Evolutionary conservation across 2,113 vertebrate genomes (phyloP), one percentile per base, ranked within the genome.

Genomic region (Chloropsis hardwickii): DNA sequence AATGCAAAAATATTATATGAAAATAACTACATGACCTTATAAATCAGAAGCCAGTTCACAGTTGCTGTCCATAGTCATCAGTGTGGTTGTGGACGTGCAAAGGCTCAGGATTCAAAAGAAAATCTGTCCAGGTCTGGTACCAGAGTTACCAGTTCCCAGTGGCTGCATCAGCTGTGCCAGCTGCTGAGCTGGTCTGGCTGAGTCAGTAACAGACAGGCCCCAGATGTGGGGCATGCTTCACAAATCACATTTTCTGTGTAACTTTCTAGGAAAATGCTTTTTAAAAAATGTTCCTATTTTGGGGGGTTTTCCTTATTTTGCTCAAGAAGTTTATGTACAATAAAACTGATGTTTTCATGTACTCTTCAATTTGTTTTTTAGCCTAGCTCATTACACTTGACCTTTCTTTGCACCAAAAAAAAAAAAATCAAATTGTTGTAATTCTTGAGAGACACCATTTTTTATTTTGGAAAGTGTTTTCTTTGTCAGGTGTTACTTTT

Each of bases 71-170:
- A 0, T 4, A 39, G 62, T 18, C 57, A 11, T 44, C 64, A 33
- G 1, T 35, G 82, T 50, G 35, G 42, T 18, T 33, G n/a, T n/a
- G 29, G 48, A 5, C 33, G 42, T 64, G 58, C 29, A 64, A 51
- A 42, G 73, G n/a, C n/a, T 54, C 17, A 65, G 54, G 4, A 57
- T 50, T 27, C 33, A 21, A 10, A 40, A 45, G 11, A 7, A 33
- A 17, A 74, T 0, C 4, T 44, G 6, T 12, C 3, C 31, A 56
- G 48, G 11, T 45, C 5, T 35, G 31, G 25, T 8, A 0, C 3
- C 78, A 67, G 50, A 48, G 67, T 28, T 20, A 0, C 2, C 62
- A 62, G 35, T 12, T 81, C 20, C 56, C 81, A 0, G 3, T 47
- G 45, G 45, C 51, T 76, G 71, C 39, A 7, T 11, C 56, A 50